Base-by-base conservation (phyloP, 2,888 invertebrate genomes). In the Boloria selene region DNA sequence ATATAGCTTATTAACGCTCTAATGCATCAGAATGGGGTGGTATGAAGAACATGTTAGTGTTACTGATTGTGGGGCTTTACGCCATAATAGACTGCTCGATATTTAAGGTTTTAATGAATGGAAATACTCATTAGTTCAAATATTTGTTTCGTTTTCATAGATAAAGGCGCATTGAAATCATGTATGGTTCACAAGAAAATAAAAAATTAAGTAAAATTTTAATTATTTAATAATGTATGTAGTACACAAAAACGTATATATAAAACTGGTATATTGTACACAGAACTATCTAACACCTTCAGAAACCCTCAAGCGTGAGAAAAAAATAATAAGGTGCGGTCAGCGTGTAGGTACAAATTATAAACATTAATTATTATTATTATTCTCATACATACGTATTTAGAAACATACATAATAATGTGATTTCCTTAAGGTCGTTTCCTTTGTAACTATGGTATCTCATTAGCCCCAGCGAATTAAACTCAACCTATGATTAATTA, bases 1-100 rank as follows among this genome's bases (percentile, higher is more conserved):
- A 83, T 82, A 74, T 73, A 74, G 78, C 78, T 78, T 80, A 78
- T 79, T 79, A 76, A 75, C 73, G 76, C 74, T 73, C 70, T 76
- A 77, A 77, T 76, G 75, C 74, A 70, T 70, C 67, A 69, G 68
- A 72, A 75, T 72, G 73, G 55, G 31, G 64, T 55, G 62, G 67
- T 67, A 56, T 38, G 52, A 44, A 45, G 54, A 65, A 68, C 68
- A 65, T 38, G 62, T 63, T 49, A 56, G 16, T 51, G 55, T 55
- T 60, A 26, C 42, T 62, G 31, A 56, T 44, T 49, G 49, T 16
- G 22, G 44, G 44, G 38, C 51, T 68, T 65, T 56, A 44, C 56
- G 26, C 54, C 64, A 47, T 61, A 31, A 58, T 53, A 64, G 18
- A 56, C 6, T 17, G 17, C 13, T 13, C 4, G 31, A 38, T 38